Percentiles rank a stretch among this genome's conserved stretches.
Evolutionary conservation across 1,140 invertebrate genomes (phyloP).

Genomic region (Asbolus verrucosus): DNA sequence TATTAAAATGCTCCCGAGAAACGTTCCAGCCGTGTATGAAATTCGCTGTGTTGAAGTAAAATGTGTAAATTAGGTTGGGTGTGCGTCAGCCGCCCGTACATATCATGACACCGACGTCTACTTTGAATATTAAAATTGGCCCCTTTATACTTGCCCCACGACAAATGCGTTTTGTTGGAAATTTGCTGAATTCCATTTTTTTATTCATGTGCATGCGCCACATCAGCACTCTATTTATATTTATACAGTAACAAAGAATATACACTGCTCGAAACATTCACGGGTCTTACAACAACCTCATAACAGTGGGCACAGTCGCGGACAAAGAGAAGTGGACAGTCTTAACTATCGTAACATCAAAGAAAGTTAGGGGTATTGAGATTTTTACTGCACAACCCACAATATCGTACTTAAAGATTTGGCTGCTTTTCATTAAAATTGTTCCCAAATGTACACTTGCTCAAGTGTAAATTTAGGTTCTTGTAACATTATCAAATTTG

Average conservation of each 20-base stretch:
- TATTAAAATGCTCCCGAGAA: constrained; percentile 45
- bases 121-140: constrained; percentile 39
- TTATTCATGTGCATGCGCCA: constrained; percentile 33
- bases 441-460: too few species aligned
- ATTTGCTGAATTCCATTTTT: constrained; percentile 38
- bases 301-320: too few species aligned
- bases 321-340: too few species aligned
- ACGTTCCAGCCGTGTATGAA: constrained; percentile 38
- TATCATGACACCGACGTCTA: constrained; percentile 37
- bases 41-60: constrained; percentile 37
- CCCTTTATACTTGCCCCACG: constrained; percentile 36
- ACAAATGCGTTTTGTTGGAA: constrained; percentile 36
- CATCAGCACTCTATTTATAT: constrained; percentile 31
- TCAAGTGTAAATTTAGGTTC: too few species aligned
- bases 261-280: neutral
- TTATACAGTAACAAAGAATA: constrained; percentile 17
- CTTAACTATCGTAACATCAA: too few species aligned
- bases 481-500: too few species aligned
- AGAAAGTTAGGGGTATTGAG: too few species aligned
- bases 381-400: too few species aligned
- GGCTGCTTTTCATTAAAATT: too few species aligned
- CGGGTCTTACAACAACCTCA: too few species aligned
- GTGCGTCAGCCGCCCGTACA: constrained; percentile 35
- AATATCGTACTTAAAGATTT: too few species aligned
- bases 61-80: constrained; percentile 39